A percentile compares a stretch with the other conserved stretches of the same genome.
Evolutionary conservation across 2,113 vertebrate species (phyloP).

Genomic region (Apistogramma diplotaenia): DNA sequence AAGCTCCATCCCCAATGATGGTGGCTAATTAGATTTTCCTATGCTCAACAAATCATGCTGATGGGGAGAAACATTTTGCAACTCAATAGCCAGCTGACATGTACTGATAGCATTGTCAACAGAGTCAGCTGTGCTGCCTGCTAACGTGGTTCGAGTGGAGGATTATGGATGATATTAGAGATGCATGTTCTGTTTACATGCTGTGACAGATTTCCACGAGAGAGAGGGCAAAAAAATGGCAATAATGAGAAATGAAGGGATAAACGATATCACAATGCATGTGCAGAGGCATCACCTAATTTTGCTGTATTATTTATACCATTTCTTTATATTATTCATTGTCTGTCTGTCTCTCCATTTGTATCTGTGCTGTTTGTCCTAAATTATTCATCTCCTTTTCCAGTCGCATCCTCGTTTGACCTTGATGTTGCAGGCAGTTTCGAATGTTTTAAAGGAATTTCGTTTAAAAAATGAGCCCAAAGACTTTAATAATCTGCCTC

Average conservation of each 20-base stretch:
- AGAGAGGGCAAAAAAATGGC: background rate
- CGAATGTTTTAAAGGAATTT: constrained; percentile 16
- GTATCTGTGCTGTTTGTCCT: background rate
- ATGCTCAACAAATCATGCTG: constrained; percentile 60
- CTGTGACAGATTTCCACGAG: constrained; percentile 20
- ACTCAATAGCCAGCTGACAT: constrained; percentile 65
- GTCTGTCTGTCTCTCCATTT: background rate
- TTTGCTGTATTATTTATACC: background rate
- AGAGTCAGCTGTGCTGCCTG: constrained; percentile 31
- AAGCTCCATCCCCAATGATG: constrained; percentile 49
- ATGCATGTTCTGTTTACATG: constrained; percentile 40
- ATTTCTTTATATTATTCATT: background rate
- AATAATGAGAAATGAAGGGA: constrained; percentile 2
- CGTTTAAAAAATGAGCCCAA: constrained; percentile 3
- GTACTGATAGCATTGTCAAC: constrained; percentile 58
- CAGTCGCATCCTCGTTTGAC: background rate
- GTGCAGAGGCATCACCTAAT: background rate
- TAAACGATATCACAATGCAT: background rate
- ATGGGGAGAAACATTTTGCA: constrained; percentile 56
- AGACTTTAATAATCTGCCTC: constrained; percentile 33
- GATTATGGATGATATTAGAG: constrained; percentile 39
- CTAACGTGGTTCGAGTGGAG: constrained; percentile 24
- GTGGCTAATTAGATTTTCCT: constrained; percentile 64
- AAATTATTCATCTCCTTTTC: background rate
- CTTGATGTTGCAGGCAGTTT: constrained; percentile 14